Evolutionary conservation across 2,797 vertebrate genomes (phyloP), one percentile per base, ranked within the genome.

Genomic region (Synanceia verrucosa): DNA sequence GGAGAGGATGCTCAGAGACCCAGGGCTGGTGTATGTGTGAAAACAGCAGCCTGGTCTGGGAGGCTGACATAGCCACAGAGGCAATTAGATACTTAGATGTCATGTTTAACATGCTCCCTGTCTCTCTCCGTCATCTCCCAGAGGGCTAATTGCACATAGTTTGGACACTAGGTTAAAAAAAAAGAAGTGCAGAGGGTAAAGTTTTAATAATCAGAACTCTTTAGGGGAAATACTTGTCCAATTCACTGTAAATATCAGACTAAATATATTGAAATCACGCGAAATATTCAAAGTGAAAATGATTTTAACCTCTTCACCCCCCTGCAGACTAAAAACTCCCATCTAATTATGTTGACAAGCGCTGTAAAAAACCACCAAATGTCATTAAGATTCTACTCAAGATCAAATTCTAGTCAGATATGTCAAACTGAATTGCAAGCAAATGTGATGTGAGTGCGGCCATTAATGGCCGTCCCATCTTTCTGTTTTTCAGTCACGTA

Each of bases 61-160:
- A 86, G 81, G 61, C 55, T 11, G 78, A 87, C 79, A 83, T 44
- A 4, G 73, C 81, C 86, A 65, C 85, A 81, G 79, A 89, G 74
- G 87, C 88, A 89, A 91, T 90, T 89, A 91, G 77, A 90, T 81
- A 81, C 86, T 88, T 69, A 70, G 78, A 86, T 81, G 84, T 88
- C 85, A 85, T 87, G 88, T 89, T 88, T 66, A 88, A 90, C 89
- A 91, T 26, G 83, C 72, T 81, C 58, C 23, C 71, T 46, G 55
- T 60, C 47, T 53, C 24, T 68, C 68, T 73, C 75, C 31, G 67
- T 81, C 70, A 73, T 39, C 59, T 36, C 26, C 56, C 61, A 18
- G 31, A 73, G 23, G 48, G 65, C 29, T 73, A 59, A 76, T 64
- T 37, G 43, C 14, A 10, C 50, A 63, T 4, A 13, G 23, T 60